Evolutionary conservation across 2,113 vertebrate species (phyloP).

Genomic region (Cinclus mexicanus): DNA sequence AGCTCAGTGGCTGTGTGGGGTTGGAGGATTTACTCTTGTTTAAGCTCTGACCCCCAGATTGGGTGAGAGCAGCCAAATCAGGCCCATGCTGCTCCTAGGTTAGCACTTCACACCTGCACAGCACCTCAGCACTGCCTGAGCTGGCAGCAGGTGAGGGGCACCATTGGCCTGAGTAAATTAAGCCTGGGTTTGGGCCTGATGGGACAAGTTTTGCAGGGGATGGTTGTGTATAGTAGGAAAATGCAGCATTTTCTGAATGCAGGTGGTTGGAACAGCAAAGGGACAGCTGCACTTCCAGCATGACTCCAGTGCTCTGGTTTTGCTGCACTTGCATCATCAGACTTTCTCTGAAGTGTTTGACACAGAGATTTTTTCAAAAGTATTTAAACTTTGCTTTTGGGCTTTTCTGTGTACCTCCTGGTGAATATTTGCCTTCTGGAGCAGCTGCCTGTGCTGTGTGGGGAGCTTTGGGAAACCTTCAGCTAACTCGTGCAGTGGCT

Average conservation of each 20-base stretch:
- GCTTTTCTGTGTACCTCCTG: background rate
- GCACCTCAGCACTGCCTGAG: accelerated
- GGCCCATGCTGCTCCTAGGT: accelerated
- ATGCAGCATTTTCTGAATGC: background rate
- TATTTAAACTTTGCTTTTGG: background rate
- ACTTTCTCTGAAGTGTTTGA: background rate
- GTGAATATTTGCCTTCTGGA: background rate
- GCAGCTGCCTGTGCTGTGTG: background rate
- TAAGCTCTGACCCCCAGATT: background rate
- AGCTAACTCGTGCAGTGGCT: accelerated
- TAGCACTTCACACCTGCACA: background rate
- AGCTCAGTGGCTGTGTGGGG: accelerated
- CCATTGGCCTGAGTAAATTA: too few relatives aligned
- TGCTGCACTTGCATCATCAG: background rate
- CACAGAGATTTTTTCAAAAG: background rate
- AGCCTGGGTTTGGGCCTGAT: accelerated
- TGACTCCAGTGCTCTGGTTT: background rate
- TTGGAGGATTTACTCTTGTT: background rate
- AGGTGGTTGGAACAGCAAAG: background rate
- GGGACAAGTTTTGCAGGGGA: background rate
- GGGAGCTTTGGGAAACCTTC: background rate
- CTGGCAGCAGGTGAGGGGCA: background rate
- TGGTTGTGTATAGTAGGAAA: accelerated
- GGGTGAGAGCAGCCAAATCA: background rate
- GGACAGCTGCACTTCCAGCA: background rate